Base-by-base conservation (phyloP, 2,888 invertebrate species). In the Endotricha flammealis region DNA sequence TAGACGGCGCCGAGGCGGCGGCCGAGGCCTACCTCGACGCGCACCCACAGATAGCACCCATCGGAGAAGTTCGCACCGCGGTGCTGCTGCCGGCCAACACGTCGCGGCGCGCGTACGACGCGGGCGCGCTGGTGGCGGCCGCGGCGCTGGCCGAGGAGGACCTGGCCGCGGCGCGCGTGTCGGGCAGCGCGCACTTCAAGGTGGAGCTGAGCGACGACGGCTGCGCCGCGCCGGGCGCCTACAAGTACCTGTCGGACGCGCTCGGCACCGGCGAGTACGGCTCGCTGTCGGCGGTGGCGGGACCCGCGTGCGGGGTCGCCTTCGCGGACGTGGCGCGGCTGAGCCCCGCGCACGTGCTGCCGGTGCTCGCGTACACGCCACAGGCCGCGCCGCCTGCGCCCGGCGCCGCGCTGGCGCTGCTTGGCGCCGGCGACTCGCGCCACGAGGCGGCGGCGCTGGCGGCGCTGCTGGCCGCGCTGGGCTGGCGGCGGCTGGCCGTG, bases 231-330 rank as follows among this genome's bases (percentile, higher is more conserved):
- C 50, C 71, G 20, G 53, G 54, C 32, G 78, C 77, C 0, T 73
- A 75, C 49, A 69, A 71, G 43, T 72, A 72, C 43, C 52, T 81
- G 41, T 63, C 66, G 34, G 70, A 71, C 47, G 74, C 77, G 13
- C 63, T 70, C n/a, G 64, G 68, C 22, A 49, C 65, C 9, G 55
- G 56, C 8, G 80, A 80, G 48, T 81, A 67, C 54, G 68, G 66
- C 12, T 58, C 69, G 35, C 58, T 81, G 49, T 60, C 80, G 24
- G 79, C 65, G 9, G 64, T 74, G 39, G 74, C 65, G 24, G 83
- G 81, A 1, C 80, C 81, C 12, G 75, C 77, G 42, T 83, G 83
- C 52, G 75, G 67, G 33, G 70, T 64, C 2, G 69, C 77, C 1
- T 76, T 74, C 55, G 66, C 65, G 0, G 79, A 73, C 49, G 73